Conservation (phyloP, 2,113 vertebrate species). For the Mixornis gularis region DNA sequence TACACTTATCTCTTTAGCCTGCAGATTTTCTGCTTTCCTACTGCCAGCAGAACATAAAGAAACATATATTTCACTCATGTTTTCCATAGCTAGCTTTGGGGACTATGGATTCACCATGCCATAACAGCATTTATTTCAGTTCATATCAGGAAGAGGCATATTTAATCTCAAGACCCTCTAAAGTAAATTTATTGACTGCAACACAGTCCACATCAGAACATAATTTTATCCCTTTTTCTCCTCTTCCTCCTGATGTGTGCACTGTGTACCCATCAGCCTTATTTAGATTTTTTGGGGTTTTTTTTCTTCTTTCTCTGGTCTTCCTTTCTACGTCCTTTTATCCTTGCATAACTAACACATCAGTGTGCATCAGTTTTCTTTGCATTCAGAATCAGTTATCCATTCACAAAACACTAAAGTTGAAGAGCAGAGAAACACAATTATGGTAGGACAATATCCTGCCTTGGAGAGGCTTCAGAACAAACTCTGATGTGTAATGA, state of each 20-base stretch:
- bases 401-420: neutral
- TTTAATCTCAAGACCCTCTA: neutral
- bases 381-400: neutral
- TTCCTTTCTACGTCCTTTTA: neutral
- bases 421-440: neutral
- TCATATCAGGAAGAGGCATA: neutral
- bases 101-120: neutral
- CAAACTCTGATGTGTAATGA: neutral
- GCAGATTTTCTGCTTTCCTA: neutral
- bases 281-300: neutral
- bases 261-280: neutral
- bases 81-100: neutral
- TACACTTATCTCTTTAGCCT: neutral
- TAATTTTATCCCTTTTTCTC: rapidly evolving
- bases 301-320: neutral
- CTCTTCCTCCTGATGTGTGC: neutral
- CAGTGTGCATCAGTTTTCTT: neutral
- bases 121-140: neutral
- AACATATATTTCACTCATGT: neutral
- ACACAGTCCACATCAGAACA: neutral
- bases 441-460: constrained; percentile 1
- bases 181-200: neutral
- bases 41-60: neutral
- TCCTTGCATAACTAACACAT: neutral
- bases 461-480: constrained; percentile 10